A percentile compares a stretch with the other conserved stretches of the same genome.
Evolutionary conservation across 2,113 vertebrate species (phyloP).

Genomic region (Ibidorhyncha struthersii): DNA sequence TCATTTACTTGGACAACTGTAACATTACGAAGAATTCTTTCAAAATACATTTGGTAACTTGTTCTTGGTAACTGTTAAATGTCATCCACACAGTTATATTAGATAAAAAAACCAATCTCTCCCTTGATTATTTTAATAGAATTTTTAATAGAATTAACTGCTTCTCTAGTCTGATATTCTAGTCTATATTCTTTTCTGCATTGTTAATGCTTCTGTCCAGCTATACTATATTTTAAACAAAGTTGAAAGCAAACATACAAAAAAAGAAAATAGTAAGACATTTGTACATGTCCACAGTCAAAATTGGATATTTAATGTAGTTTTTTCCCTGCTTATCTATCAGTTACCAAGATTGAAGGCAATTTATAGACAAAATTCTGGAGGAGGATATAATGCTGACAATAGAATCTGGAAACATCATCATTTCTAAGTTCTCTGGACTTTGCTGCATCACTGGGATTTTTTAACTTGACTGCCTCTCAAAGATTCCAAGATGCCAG

Average conservation of each 20-base stretch:
- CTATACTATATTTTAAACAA: not conserved
- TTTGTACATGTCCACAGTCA: not conserved
- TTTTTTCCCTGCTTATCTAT: not conserved
- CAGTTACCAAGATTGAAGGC: not conserved
- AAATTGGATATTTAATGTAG: not conserved
- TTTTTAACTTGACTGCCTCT: not conserved
- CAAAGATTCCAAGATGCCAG: not conserved
- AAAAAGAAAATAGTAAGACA: not conserved
- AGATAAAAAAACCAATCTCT: not conserved
- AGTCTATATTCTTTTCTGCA: not conserved
- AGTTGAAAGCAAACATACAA: not conserved
- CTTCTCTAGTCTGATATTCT: not conserved
- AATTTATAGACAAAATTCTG: not conserved
- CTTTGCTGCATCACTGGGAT: not conserved
- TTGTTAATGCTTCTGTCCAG: not conserved
- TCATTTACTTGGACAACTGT: not conserved
- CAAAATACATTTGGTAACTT: not conserved
- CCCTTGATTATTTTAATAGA: not conserved
- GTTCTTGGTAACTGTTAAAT: not conserved
- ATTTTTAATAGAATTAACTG: not conserved
- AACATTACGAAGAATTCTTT: not conserved
- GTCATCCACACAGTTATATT: not conserved
- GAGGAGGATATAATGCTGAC: not conserved
- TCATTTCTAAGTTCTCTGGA: not conserved
- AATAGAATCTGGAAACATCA: not conserved